phyloP scores from a whole-genome alignment of 2,888 invertebrate species.

The Serrognathus titanus region DNA sequence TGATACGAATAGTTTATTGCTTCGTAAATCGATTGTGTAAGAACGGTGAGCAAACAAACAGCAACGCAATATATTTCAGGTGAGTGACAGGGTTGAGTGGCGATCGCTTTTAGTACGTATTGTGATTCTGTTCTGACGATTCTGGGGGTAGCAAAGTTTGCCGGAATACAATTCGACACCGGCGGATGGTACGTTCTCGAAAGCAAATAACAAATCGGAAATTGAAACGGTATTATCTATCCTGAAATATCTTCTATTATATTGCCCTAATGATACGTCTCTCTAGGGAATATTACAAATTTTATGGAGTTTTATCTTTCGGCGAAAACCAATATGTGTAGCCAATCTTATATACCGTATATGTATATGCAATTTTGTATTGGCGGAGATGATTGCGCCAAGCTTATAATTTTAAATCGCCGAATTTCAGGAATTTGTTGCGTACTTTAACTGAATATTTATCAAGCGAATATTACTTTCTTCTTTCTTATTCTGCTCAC shows the following conservation, averaged over 20 bases:
- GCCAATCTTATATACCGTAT: too few relatives aligned
- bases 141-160: conserved; percentile 4
- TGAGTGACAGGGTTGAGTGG: conserved; percentile 36
- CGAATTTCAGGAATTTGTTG: conserved; percentile 21
- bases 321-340: too few relatives aligned
- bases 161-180: neutral
- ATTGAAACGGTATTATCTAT: conserved; percentile 20
- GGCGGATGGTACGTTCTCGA: conserved; percentile 11
- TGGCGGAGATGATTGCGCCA: too few relatives aligned
- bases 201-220: conserved; percentile 21
- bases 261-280: too few relatives aligned
- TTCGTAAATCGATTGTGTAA: conserved; percentile 34
- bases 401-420: too few relatives aligned
- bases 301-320: too few relatives aligned
- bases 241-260: neutral
- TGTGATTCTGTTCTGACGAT: conserved; percentile 27
- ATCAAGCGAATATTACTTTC: conserved; percentile 20
- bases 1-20: conserved; percentile 29
- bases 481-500: conserved; percentile 21
- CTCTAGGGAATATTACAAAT: too few relatives aligned
- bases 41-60: conserved; percentile 30
- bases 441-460: conserved; percentile 23
- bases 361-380: too few relatives aligned
- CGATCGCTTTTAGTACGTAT: conserved; percentile 36
- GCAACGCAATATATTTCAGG: conserved; percentile 36